Evolutionary conservation across 2,888 invertebrate species (phyloP).

Genomic region (Papilio demoleus): DNA sequence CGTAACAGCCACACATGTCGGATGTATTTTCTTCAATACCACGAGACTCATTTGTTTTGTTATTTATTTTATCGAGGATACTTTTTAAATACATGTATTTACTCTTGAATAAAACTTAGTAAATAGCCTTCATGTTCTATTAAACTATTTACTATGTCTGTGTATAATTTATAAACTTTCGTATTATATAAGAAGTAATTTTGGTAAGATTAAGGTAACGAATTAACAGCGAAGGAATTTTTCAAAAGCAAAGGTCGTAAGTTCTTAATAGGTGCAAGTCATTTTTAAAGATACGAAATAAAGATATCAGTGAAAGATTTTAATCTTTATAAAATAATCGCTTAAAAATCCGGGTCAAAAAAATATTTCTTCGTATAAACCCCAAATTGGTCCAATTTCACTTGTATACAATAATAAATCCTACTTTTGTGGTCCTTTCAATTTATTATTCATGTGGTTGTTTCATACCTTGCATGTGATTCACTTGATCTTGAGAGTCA

Average conservation of each 20-base stretch:
- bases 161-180: no score
- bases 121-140: no score
- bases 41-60: conserved; percentile 6
- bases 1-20: conserved; percentile 26
- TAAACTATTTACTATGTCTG: no score
- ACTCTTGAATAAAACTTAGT: no score
- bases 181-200: no score
- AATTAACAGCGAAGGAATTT: no score
- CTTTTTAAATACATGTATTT: background rate
- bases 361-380: conserved; percentile 38
- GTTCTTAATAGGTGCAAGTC: background rate
- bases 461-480: conserved; percentile 51
- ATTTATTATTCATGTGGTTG: conserved; percentile 49
- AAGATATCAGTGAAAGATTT: background rate
- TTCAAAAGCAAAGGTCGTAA: no score
- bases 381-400: conserved; percentile 46
- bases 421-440: conserved; percentile 49
- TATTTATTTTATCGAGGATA: background rate
- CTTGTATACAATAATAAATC: conserved; percentile 55
- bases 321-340: conserved; percentile 7
- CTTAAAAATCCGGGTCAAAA: conserved; percentile 26
- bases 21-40: conserved; percentile 20
- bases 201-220: no score
- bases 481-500: conserved; percentile 42
- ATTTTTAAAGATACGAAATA: background rate